These are phyloP conservation scores for Drosophila melanosoma DNA, from an alignment of 2,888 invertebrate genomes.

Conservation along the genomic window DNA sequence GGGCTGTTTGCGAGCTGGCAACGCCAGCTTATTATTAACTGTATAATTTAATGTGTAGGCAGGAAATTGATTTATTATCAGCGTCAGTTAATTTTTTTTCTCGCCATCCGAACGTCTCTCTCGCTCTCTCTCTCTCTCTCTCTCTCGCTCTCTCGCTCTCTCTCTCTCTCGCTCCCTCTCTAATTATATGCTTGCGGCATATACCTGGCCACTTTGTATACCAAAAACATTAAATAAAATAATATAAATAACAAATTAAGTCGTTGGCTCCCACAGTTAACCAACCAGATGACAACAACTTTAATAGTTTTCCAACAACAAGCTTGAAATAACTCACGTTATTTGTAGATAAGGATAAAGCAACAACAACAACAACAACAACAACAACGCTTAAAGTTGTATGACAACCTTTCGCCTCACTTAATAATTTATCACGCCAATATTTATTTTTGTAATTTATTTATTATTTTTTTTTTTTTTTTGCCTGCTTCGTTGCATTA, in stretches of 20 bases:
- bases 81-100: conserved; percentile 73
- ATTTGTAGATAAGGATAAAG: conserved; percentile 69
- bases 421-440: conserved; percentile 72
- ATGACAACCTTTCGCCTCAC: conserved; percentile 49
- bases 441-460: conserved; percentile 40
- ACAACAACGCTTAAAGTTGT: conserved; percentile 17
- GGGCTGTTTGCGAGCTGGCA: conserved; percentile 66
- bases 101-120: background rate
- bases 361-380: background rate
- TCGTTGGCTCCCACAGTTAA: conserved; percentile 81
- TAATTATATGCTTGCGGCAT: conserved; percentile 40
- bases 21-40: conserved; percentile 75
- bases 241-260: conserved; percentile 77
- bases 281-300: conserved; percentile 48
- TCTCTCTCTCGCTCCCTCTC: background rate
- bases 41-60: conserved; percentile 79
- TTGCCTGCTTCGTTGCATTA: conserved; percentile 23
- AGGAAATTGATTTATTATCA: conserved; percentile 81
- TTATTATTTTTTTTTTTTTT: background rate
- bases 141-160: background rate
- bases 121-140: background rate
- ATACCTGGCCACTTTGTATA: conserved; percentile 52
- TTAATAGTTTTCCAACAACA: conserved; percentile 31
- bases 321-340: conserved; percentile 51
- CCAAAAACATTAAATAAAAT: conserved; percentile 18